A percentile compares a stretch with the other conserved stretches of the same genome.
Evolutionary conservation across 2,113 vertebrate genomes (phyloP).

Genomic region (Procavia capensis): DNA sequence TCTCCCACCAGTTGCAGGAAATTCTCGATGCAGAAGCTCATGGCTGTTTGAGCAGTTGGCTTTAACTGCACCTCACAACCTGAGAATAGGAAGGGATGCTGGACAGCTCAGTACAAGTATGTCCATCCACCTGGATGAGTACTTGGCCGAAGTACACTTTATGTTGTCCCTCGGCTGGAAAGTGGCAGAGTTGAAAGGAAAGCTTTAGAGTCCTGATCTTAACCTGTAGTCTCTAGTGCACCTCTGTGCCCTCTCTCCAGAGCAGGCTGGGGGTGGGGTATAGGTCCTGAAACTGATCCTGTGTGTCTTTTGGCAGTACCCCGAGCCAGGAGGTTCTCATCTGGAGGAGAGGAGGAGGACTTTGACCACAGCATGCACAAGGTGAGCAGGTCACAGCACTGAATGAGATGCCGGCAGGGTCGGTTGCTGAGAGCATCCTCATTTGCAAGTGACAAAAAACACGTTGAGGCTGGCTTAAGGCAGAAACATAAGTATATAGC

Average conservation of each 20-base stretch:
- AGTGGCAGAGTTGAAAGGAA: background rate
- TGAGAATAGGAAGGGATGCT: background rate
- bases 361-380: slow-evolving; percentile 92
- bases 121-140: background rate
- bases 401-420: background rate
- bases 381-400: slow-evolving; percentile 78
- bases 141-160: background rate
- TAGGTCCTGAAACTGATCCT: background rate
- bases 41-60: background rate
- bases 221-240: background rate
- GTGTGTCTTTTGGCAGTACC: slow-evolving; percentile 84
- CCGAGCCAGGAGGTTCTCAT: slow-evolving; percentile 91
- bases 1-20: background rate
- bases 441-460: slow-evolving; percentile 6
- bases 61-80: background rate
- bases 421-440: background rate
- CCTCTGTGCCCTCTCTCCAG: background rate
- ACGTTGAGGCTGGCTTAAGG: background rate
- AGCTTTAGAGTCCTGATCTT: background rate
- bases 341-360: slow-evolving; percentile 91
- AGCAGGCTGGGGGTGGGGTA: background rate
- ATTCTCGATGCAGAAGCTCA: background rate
- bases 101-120: background rate
- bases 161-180: background rate
- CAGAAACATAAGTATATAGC: background rate